Evolutionary conservation across 2,888 invertebrate species (phyloP).

Genomic region (Lacanobia wlatinum): DNA sequence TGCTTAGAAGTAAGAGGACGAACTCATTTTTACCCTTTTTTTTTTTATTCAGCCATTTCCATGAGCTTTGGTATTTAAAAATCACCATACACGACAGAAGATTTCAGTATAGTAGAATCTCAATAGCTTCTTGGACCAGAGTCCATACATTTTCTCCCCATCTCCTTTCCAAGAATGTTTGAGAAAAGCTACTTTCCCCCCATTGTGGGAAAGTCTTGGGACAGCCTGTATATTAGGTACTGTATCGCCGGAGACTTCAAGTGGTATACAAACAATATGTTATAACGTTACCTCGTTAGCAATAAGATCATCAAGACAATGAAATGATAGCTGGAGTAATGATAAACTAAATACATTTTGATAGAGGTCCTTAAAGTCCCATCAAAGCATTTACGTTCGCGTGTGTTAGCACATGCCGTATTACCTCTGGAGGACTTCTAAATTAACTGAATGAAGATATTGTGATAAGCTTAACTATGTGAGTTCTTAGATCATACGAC

Average conservation of each 20-base stretch:
- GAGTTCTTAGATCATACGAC: neutral
- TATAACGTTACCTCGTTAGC: conserved; percentile 15
- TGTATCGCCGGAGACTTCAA: neutral
- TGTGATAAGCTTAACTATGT: neutral
- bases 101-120: too few relatives aligned
- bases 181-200: too few relatives aligned
- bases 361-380: conserved; percentile 30
- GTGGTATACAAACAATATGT: conserved; percentile 6
- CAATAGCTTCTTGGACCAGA: too few relatives aligned
- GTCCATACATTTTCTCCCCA: too few relatives aligned
- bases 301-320: conserved; percentile 21
- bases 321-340: conserved; percentile 16
- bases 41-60: too few relatives aligned
- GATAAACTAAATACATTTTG: conserved; percentile 36
- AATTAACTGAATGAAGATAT: conserved; percentile 15
- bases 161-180: too few relatives aligned
- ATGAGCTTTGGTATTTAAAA: too few relatives aligned
- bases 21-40: too few relatives aligned
- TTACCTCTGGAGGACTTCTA: conserved; percentile 1
- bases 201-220: too few relatives aligned
- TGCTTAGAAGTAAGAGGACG: too few relatives aligned
- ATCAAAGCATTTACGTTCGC: conserved; percentile 19
- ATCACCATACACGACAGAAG: too few relatives aligned
- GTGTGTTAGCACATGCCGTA: neutral
- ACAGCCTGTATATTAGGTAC: too few relatives aligned